phyloP scores from a whole-genome alignment of 2,797 vertebrate species.

The Centroberyx gerrardi region DNA sequence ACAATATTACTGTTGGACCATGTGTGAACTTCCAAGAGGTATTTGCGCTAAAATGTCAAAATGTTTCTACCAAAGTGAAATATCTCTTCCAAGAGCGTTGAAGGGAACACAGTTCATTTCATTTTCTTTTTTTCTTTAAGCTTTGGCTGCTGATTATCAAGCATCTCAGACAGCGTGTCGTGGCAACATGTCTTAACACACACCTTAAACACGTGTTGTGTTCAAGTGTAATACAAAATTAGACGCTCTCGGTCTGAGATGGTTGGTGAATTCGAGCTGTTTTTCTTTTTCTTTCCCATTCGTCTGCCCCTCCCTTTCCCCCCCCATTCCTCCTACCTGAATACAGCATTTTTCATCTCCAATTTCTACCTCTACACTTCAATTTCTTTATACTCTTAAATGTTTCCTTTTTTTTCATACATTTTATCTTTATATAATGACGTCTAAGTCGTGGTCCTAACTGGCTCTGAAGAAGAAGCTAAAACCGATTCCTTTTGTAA shows the following conservation, averaged over 20 bases:
- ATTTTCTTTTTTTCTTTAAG: background rate
- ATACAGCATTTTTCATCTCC: constrained; percentile 52
- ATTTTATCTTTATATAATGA: constrained; percentile 50
- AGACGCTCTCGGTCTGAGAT: constrained; percentile 30
- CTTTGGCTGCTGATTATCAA: constrained; percentile 44
- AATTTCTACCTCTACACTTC: constrained; percentile 71
- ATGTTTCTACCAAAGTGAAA: constrained; percentile 62
- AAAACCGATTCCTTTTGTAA: constrained; percentile 59
- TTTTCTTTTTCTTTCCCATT: background rate
- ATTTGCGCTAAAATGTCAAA: constrained; percentile 48
- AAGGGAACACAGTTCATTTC: constrained; percentile 35
- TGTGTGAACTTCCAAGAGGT: constrained; percentile 6
- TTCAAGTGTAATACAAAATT: background rate
- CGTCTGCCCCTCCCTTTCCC: constrained; percentile 1
- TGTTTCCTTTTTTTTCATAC: constrained; percentile 29
- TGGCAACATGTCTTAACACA: no score
- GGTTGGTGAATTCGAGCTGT: constrained; percentile 12
- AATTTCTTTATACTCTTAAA: constrained; percentile 42
- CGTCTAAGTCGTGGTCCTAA: constrained; percentile 44
- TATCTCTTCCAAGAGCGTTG: constrained; percentile 22
- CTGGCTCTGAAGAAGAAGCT: constrained; percentile 34
- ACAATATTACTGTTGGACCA: background rate
- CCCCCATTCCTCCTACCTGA: constrained; percentile 12
- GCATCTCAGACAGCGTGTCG: constrained; percentile 31
- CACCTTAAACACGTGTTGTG: no score